phyloP scores from a whole-genome alignment of 1,140 invertebrate species.

The Brachionus koreanus region DNA sequence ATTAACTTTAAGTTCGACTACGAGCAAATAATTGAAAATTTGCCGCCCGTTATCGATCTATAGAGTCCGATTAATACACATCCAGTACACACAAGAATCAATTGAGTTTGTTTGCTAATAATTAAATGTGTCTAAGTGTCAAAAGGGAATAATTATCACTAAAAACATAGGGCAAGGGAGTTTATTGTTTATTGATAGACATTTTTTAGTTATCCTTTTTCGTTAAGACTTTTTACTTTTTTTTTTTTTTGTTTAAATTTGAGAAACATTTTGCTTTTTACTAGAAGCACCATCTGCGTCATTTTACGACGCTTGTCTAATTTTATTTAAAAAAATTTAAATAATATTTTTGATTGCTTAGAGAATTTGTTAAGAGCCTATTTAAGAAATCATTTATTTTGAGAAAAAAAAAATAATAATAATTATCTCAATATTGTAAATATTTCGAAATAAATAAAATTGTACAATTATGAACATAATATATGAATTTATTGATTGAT shows the following conservation, averaged over 20 bases:
- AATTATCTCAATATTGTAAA: neutral
- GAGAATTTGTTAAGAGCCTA: neutral
- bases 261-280: neutral
- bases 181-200: neutral
- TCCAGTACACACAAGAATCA: neutral
- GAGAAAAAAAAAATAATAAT: neutral
- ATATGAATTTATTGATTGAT: neutral
- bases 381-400: neutral
- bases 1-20: constrained; percentile 51
- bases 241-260: neutral
- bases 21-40: constrained; percentile 46
- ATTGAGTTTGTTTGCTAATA: neutral
- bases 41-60: constrained; percentile 29
- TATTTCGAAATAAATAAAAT: constrained; percentile 5
- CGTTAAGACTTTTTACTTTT: neutral
- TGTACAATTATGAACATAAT: neutral
- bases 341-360: neutral
- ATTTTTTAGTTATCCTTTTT: neutral
- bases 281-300: neutral
- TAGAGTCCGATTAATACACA: neutral
- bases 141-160: neutral
- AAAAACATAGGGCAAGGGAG: neutral
- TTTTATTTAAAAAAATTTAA: neutral
- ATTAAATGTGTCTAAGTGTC: neutral
- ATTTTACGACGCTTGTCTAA: neutral